A percentile compares a stretch with the other conserved stretches of the same genome.
These are phyloP conservation scores for Colaptes auratus DNA, from an alignment of 2,113 vertebrate species.

Conservation along the genomic window DNA sequence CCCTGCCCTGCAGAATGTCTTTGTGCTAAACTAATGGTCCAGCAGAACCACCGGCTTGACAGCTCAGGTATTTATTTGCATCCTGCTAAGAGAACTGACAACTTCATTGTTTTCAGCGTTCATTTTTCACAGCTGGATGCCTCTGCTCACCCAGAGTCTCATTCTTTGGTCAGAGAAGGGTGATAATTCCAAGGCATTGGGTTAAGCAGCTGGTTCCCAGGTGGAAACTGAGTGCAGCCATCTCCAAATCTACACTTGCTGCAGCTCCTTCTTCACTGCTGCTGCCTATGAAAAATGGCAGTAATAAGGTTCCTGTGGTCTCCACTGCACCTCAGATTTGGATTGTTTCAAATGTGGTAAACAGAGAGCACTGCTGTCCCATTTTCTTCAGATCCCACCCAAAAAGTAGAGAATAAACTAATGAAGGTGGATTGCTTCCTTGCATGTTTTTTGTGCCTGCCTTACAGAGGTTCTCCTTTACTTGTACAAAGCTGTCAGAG, in stretches of 20 bases:
- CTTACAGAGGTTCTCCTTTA: background rate
- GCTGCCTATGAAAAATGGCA: background rate
- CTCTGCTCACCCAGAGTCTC: slow-evolving; percentile 66
- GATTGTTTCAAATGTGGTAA: background rate
- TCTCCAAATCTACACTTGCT: background rate
- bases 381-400: background rate
- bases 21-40: slow-evolving; percentile 80
- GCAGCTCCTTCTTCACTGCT: background rate
- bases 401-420: background rate
- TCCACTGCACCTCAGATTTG: background rate
- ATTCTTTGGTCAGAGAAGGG: slow-evolving; percentile 65
- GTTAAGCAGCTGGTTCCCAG: slow-evolving; percentile 61
- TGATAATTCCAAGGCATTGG: slow-evolving; percentile 27
- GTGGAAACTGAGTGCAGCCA: slow-evolving; percentile 28
- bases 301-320: background rate
- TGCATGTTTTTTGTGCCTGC: rapidly evolving
- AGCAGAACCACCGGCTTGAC: slow-evolving; percentile 64
- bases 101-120: slow-evolving; percentile 79
- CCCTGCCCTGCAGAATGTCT: slow-evolving; percentile 65
- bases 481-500: background rate
- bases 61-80: slow-evolving; percentile 78
- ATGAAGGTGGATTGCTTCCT: background rate
- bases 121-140: slow-evolving; percentile 78
- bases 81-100: slow-evolving; percentile 77
- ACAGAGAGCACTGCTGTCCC: background rate